Evolutionary conservation across 2,113 vertebrate species (phyloP).

Genomic region (Tachysurus vachellii): DNA sequence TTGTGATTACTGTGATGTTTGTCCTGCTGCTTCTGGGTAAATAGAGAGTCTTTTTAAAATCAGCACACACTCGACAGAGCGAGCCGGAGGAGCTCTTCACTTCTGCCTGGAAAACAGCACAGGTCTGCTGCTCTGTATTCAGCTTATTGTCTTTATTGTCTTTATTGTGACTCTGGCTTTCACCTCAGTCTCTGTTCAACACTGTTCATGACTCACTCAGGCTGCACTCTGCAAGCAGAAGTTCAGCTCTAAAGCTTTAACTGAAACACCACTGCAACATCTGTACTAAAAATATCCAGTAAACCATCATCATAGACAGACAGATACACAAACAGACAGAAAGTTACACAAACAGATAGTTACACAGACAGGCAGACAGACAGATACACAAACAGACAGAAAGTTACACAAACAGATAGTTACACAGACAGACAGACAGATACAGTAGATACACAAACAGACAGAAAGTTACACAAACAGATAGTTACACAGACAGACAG

Average conservation of each 20-base stretch:
- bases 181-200: not conserved
- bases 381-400: not conserved
- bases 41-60: not conserved
- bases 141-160: not conserved
- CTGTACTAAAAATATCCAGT: not conserved
- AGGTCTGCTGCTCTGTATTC: not conserved
- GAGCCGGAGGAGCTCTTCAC: slow-evolving; percentile 8
- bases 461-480: not conserved
- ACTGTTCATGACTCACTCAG: not conserved
- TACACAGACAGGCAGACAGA: not conserved
- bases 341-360: not conserved
- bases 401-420: not conserved
- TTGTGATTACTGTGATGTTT: not conserved
- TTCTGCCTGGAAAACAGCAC: not conserved
- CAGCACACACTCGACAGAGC: not conserved
- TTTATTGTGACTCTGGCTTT: slow-evolving; percentile 3
- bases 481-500: not conserved
- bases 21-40: not conserved
- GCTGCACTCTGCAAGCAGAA: not conserved
- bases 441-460: not conserved
- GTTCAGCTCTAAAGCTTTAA: not conserved
- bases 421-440: not conserved
- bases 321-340: not conserved
- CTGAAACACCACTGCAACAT: not conserved
- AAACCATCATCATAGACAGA: not conserved